Evolutionary conservation across 1,140 invertebrate genomes (phyloP), one percentile per base, ranked within the genome.

Genomic region (Drusus annulatus): DNA sequence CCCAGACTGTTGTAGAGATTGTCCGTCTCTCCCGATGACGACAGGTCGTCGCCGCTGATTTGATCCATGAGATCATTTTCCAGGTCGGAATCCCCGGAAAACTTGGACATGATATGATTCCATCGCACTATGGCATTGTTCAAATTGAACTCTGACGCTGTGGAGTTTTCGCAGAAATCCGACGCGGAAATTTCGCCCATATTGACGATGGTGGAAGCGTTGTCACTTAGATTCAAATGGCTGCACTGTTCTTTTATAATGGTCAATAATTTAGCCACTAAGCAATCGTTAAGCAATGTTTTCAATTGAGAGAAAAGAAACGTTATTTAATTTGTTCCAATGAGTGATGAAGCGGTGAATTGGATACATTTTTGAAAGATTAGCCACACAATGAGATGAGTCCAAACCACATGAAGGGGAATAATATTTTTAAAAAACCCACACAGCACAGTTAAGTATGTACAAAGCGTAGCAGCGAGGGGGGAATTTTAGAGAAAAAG

Each of bases 121-220:
- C 77, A 79, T 50, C 68, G 62, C 15, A 54, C 68, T 25, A 73
- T 60, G 28, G 52, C 71, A n/a, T 50, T 73, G 10, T 60, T 79
- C 17, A 79, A 28, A n/a, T 79, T 73, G 23, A 52, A 6, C 28
- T 73, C 69, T 1, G 17, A 19, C 17, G 21, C 23, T 3, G 25
- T 28, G 15, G n/a, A n/a, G 2, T 69, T 36, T 15, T 45, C 65
- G 65, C 65, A 31, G 6, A 10, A 23, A n/a, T 69, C 65, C 16
- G 28, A 69, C 3, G 65, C 28, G 7, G 51, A 52, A 28, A 52
- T 21, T 16, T 73, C 45, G 3, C 51, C 69, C 13, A 73, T 23
- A 23, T 73, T 73, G 1, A 54, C 69, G 17, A 52, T 13, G 16
- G 50, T 73, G 10, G 69, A 73, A 8, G 28, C n/a, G 19, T 21